phyloP scores from a whole-genome alignment of 1,140 invertebrate genomes.

The Drosophila leontia region DNA sequence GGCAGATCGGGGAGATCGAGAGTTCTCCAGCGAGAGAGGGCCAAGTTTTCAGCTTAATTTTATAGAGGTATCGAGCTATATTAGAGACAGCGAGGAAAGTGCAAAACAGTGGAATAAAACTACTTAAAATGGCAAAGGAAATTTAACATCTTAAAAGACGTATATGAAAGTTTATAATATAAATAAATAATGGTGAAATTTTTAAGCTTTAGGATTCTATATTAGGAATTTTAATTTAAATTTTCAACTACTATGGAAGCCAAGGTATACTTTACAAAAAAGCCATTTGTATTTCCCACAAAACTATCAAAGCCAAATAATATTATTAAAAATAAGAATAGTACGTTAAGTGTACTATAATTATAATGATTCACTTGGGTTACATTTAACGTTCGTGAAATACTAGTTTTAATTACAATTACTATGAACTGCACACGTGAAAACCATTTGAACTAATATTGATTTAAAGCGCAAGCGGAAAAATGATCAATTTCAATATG shows the following conservation, averaged over 20 bases:
- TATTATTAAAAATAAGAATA: background rate
- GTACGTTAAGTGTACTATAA: background rate
- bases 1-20: constrained; percentile 19
- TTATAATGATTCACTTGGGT: background rate
- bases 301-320: too few relatives aligned
- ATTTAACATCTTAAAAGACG: too few relatives aligned
- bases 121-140: background rate
- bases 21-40: constrained; percentile 23
- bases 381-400: background rate
- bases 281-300: too few relatives aligned
- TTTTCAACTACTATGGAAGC: too few relatives aligned
- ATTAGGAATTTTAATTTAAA: too few relatives aligned
- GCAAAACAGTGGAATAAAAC: constrained; percentile 32
- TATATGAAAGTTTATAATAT: too few relatives aligned
- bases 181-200: too few relatives aligned
- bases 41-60: constrained; percentile 32
- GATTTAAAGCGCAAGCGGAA: background rate
- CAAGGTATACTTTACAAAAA: too few relatives aligned
- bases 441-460: constrained; percentile 10
- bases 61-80: constrained; percentile 9
- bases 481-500: background rate
- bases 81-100: constrained; percentile 30
- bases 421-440: too few relatives aligned
- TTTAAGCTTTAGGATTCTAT: too few relatives aligned
- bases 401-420: background rate